Base-by-base conservation (phyloP, 2,888 invertebrate genomes). In the Alcis repandata region DNA sequence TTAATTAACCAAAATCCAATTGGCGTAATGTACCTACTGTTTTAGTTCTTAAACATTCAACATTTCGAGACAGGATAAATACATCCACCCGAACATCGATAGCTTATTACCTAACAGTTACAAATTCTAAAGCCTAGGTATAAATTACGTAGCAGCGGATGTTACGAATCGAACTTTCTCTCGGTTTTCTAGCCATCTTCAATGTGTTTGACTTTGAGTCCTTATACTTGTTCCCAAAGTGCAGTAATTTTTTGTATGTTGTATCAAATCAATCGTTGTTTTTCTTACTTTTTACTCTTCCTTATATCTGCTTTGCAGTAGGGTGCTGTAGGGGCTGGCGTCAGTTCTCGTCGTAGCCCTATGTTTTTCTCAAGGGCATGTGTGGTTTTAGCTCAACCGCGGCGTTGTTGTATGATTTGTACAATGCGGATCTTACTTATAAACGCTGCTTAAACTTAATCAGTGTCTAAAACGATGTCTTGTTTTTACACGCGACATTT, bases 161-260 rank as follows among this genome's bases (percentile, higher is more conserved):
- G 11, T 36, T 0, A 36, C 10, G 36, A n/a, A n/a, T n/a, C n/a
- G n/a, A n/a, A n/a, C n/a, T 6, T 27, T 27, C 27, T 27, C 27
- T 27, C 3, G 2, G 27, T 27, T 27, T 2, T 38, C n/a, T n/a
- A n/a, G 13, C 3, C n/a, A 13, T 38, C 13, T 38, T 41, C 10
- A 17, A 11, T 19, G 15, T 15, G 20, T 43, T 43, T 11, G 20
- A 43, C 6, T 43, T 40, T 53, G 20, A 40, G 6, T 57, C 22
- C 51, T 58, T 63, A 33, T 32, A 53, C 63, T 63, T 63, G 46
- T 58, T 53, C 58, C 46, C 53, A 59, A 53, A 63, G 63, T 63
- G 53, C 49, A 32, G 33, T 10, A 15, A 41, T 36, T 51, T 51
- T 49, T 56, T 32, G 45, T 13, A 20, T 32, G 15, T 43, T 56